Base-by-base conservation (phyloP, 2,888 invertebrate species). In the Cephonodes hylas region DNA sequence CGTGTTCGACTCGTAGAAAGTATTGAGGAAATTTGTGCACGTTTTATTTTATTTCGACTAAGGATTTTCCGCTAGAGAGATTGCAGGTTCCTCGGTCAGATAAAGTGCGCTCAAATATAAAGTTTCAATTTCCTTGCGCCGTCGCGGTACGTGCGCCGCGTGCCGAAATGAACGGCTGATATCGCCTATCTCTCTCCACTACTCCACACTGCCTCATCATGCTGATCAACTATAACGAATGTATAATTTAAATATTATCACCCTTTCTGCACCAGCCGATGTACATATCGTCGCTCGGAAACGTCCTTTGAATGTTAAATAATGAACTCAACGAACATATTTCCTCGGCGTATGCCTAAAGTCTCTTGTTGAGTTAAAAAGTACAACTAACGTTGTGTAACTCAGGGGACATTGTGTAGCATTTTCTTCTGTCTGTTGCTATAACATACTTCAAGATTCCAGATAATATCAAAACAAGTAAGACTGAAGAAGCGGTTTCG, bases 81-180 rank as follows among this genome's bases (percentile, higher is more conserved):
- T 75, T 79, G 74, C 78, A 82, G 83, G 84, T 84, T 80, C 80
- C 74, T 80, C 78, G 86, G 86, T 86, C 85, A 88, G 84, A 88
- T 86, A 84, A 85, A 88, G 85, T 86, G 85, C 81, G 84, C 84
- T 89, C 84, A 88, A 88, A 90, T 88, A 90, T 89, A 90, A 89
- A 90, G 89, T 89, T 91, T 90, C 89, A 89, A 90, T 91, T 91
- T 87, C 82, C 81, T 75, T 62, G 74, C 79, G 73, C 78, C 72
- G 79, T 76, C 79, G 76, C 66, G 72, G 76, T 76, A 84, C 86
- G 86, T 89, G 89, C 83, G 68, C 66, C 66, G 87, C 84, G 76
- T 88, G 72, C 77, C 69, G 67, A 83, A 85, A 81, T 79, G 68
- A 74, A 74, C 71, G 71, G 76, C 75, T 75, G 75, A 75, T 80